Percentiles rank a stretch among this genome's conserved stretches.
These are phyloP conservation scores for Megaleporinus macrocephalus DNA, from an alignment of 2,113 vertebrate genomes.

Conservation along the genomic window DNA sequence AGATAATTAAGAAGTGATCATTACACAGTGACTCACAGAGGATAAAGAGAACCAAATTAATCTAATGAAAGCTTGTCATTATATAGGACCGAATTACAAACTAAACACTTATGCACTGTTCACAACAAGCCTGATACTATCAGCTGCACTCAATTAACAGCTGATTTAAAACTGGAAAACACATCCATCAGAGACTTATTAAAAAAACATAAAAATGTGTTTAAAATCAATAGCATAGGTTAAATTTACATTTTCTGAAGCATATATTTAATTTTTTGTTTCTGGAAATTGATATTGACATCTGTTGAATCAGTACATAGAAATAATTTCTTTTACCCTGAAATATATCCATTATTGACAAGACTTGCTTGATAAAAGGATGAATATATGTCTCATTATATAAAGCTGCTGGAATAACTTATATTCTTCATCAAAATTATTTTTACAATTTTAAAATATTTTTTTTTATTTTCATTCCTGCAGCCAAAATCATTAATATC, in stretches of 20 bases:
- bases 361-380: background rate
- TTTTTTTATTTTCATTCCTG: too few relatives aligned
- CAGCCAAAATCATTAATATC: too few relatives aligned
- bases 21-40: slow-evolving; percentile 22
- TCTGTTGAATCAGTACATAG: background rate
- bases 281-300: background rate
- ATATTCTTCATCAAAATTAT: too few relatives aligned
- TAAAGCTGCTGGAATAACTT: too few relatives aligned
- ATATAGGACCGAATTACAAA: background rate
- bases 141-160: background rate
- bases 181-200: background rate
- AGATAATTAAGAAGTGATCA: slow-evolving; percentile 21
- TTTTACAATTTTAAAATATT: too few relatives aligned
- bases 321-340: background rate
- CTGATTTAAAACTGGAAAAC: background rate
- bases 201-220: background rate
- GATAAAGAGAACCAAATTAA: background rate
- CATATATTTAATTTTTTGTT: background rate
- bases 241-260: too few relatives aligned
- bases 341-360: background rate
- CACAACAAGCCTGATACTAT: background rate
- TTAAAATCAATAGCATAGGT: background rate
- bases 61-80: slow-evolving; percentile 37
- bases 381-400: too few relatives aligned
- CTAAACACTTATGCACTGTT: background rate